Conservation (phyloP, 2,797 vertebrate species). For the Labroides dimidiatus region DNA sequence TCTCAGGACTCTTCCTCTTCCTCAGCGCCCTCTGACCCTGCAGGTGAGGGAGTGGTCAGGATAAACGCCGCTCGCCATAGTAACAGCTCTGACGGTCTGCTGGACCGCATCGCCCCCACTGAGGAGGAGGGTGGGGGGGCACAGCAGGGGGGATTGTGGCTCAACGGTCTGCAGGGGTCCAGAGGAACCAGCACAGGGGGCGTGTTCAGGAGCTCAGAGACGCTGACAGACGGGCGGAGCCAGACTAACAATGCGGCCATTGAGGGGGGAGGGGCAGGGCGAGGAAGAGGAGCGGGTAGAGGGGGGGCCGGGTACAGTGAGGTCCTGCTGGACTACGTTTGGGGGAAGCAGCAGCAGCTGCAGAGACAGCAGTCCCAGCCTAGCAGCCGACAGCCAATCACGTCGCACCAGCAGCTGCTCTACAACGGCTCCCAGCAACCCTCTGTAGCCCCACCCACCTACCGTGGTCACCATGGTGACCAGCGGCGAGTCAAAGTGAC, state of each 20-base stretch:
- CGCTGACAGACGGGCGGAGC: neutral
- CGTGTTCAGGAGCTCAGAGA: slow-evolving; percentile 44
- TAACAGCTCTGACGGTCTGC: slow-evolving; percentile 86
- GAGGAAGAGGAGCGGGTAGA: slow-evolving; percentile 30
- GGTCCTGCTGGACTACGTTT: slow-evolving; percentile 88
- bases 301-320: slow-evolving; percentile 80
- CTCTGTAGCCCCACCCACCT: slow-evolving; percentile 68
- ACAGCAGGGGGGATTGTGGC: slow-evolving; percentile 44
- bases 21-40: slow-evolving; percentile 43
- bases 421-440: slow-evolving; percentile 62
- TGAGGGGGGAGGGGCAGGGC: slow-evolving; percentile 23
- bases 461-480: slow-evolving; percentile 77
- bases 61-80: slow-evolving; percentile 78
- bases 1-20: slow-evolving; percentile 70
- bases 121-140: slow-evolving; percentile 51
- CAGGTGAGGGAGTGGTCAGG: slow-evolving; percentile 30
- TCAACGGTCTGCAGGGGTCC: slow-evolving; percentile 28
- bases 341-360: slow-evolving; percentile 84
- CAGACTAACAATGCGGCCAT: slow-evolving; percentile 18
- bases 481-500: slow-evolving; percentile 81
- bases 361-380: slow-evolving; percentile 73
- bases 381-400: slow-evolving; percentile 53
- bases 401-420: slow-evolving; percentile 52
- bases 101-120: slow-evolving; percentile 70
- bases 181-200: slow-evolving; percentile 1